Base-by-base conservation (phyloP, 2,888 invertebrate genomes). In the Tetragnatha montana region DNA sequence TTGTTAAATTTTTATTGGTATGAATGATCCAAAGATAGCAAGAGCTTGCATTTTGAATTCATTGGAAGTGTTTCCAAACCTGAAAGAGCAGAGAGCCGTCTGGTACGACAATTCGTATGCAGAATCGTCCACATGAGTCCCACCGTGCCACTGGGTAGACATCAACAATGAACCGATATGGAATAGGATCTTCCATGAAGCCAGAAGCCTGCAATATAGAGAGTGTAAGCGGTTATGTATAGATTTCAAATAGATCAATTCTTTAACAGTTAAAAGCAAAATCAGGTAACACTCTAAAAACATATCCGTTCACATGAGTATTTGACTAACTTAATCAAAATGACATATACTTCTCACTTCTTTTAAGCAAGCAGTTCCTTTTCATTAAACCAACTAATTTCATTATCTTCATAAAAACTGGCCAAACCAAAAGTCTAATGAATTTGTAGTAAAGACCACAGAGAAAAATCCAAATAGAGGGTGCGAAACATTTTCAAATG, bases 121-220 rank as follows among this genome's bases (percentile, higher is more conserved):
- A 96, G 93, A 96, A 96, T 93, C 96, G 96, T 92, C 96, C 95
- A n/a, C 96, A 96, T 0, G 95, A 95, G 92, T 96, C 96, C 96
- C 96, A 96, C 80, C 96, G 94, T 0, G 96, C 95, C 80, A 96
- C 96, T 91, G 96, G 95, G 93, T 96, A 96, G 2, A 96, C 95
- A 92, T 96, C 96, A 92, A 96, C 96, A 95, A 97, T 96, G 92
- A 95, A 95, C 92, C 95, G 95, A 93, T 96, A 96, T 3, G 95
- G 95, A 83, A 96, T 94, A 0, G 96, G 95, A 10, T 94, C 94
- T 92, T 96, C 96, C 93, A 96, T 94, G 91, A 94, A 94, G 12
- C 94, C 94, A 22, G 92, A 91, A 0, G 93, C 93, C 94, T 94
- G 92, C 14, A 92, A 92, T 12, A 68, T 12, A n/a, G 50, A 47